Evolutionary conservation across 2,888 invertebrate species (phyloP).

Genomic region (Spilarctia lutea): DNA sequence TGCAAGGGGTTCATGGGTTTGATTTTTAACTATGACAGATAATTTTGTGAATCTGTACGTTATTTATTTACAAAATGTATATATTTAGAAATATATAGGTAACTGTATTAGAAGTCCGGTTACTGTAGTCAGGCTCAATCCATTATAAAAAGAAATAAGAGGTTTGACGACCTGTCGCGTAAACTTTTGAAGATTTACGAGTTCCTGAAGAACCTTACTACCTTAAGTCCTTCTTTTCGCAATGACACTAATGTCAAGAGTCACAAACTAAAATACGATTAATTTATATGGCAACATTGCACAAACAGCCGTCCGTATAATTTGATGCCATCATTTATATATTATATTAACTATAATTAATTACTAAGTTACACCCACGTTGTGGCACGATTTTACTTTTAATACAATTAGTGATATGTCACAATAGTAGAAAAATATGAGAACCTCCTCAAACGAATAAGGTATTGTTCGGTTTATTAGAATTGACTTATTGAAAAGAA

Average conservation of each 20-base stretch:
- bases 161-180: too few species aligned
- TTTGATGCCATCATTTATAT: slow-evolving; percentile 46
- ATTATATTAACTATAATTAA: slow-evolving; percentile 46
- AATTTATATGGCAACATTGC: slow-evolving; percentile 39
- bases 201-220: not conserved
- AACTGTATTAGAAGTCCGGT: too few species aligned
- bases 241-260: not conserved
- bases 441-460: slow-evolving; percentile 27
- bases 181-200: too few species aligned
- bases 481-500: slow-evolving; percentile 20
- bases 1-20: too few species aligned
- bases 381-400: slow-evolving; percentile 57
- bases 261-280: slow-evolving; percentile 23
- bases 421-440: slow-evolving; percentile 55
- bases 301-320: slow-evolving; percentile 40
- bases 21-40: too few species aligned
- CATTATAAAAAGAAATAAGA: too few species aligned
- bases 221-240: not conserved
- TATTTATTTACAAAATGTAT: too few species aligned
- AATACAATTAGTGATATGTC: slow-evolving; percentile 54
- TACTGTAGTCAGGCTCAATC: too few species aligned
- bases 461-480: slow-evolving; percentile 18
- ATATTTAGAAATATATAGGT: too few species aligned
- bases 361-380: slow-evolving; percentile 56
- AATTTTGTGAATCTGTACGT: too few species aligned